These are phyloP conservation scores for Anarsia innoxiella DNA, from an alignment of 2,888 invertebrate species.

Conservation along the genomic window DNA sequence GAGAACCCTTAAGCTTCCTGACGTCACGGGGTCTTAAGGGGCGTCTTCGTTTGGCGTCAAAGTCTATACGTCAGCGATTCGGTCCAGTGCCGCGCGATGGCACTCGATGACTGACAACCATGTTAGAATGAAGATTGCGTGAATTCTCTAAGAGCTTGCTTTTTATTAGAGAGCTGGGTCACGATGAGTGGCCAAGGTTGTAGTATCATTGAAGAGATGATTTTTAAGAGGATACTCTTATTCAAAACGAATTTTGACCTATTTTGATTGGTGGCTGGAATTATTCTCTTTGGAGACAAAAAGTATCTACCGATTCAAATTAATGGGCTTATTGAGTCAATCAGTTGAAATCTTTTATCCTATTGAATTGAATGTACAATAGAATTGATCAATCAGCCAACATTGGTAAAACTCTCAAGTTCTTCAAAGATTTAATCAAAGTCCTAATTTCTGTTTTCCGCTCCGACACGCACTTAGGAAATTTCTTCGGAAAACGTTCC, in stretches of 20 bases:
- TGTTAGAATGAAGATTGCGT: conserved; percentile 19
- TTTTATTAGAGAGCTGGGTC: neutral
- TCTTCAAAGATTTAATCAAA: neutral
- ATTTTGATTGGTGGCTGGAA: neutral
- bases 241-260: neutral
- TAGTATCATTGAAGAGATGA: neutral
- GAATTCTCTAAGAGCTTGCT: neutral
- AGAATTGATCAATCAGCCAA: too few relatives aligned
- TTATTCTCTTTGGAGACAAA: neutral
- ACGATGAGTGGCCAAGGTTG: neutral
- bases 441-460: neutral
- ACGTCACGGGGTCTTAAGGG: conserved; percentile 45
- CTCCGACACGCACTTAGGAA: neutral
- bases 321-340: neutral
- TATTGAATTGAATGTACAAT: neutral
- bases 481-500: too few relatives aligned
- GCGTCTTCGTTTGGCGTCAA: conserved; percentile 45
- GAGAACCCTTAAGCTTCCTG: conserved; percentile 36
- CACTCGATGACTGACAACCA: conserved; percentile 40
- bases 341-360: neutral
- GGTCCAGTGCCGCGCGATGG: conserved; percentile 31
- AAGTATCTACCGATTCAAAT: neutral
- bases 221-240: neutral
- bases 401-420: neutral
- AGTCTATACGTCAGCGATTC: conserved; percentile 53